Base-by-base conservation (phyloP, 2,797 vertebrate species). In the Rhyacichthys aspro region DNA sequence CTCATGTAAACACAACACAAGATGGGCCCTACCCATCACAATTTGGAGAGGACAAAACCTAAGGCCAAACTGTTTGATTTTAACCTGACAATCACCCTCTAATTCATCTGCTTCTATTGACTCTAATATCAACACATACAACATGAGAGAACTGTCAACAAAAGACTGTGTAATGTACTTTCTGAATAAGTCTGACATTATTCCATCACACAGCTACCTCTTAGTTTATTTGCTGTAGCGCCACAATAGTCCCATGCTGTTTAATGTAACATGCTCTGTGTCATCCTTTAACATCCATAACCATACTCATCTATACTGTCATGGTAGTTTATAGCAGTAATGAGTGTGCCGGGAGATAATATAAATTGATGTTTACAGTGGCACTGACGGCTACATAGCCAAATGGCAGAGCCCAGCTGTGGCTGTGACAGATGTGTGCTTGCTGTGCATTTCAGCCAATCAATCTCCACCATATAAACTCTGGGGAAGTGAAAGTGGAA, bases 1-100 rank as follows among this genome's bases (percentile, higher is more conserved):
- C 61, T 80, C 80, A 61, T 84, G 82, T 78, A 72, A 84, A 86
- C 83, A 83, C 72, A 71, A 70, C n/a, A 69, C 74, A 76, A 74
- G 70, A 81, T 53, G 63, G 64, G 81, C 63, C 53, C 60, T 67
- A 38, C 59, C 58, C 59, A 43, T 54, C 28, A 19, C 9, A 8
- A 19, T 34, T 43, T 7, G n/a, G 33, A 16, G 9, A 12, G 11
- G 43, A 52, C 18, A 50, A n/a, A 5, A 18, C 39, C 50, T 36
- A 19, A 55, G n/a, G 15, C 9, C 11, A 9, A 55, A 47, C 14
- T 28, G 7, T 28, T 5, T 28, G 63, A 53, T 55, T 32, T 32
- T 59, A 43, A 42, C 9, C 1, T 18, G 19, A 43, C 52, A 43
- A 49, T 52, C 33, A 19, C 44, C 41, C 10, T 46, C 16, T 5